phyloP scores from a whole-genome alignment of 2,888 invertebrate species.

The Agrotis puta region DNA sequence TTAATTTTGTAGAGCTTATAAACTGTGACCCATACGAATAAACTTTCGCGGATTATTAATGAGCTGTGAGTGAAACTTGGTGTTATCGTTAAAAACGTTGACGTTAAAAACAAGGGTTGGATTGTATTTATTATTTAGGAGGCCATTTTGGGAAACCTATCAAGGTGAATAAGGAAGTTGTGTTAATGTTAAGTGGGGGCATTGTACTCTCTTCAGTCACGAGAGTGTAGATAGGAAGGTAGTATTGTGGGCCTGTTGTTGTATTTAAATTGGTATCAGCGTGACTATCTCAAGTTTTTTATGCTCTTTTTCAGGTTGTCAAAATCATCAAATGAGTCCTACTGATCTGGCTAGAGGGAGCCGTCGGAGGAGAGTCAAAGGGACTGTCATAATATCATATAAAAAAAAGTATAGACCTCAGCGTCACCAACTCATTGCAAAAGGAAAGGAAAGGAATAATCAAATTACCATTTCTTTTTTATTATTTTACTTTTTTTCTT shows the following conservation, averaged over 20 bases:
- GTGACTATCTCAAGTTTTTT: too few relatives aligned
- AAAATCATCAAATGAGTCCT: too few relatives aligned
- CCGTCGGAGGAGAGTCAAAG: too few relatives aligned
- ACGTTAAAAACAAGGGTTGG: slow-evolving; percentile 54
- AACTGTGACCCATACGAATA: slow-evolving; percentile 56
- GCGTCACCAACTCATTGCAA: too few relatives aligned
- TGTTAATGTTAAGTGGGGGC: slow-evolving; percentile 40
- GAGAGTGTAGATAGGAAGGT: background rate
- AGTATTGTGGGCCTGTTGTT: background rate
- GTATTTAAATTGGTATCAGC: too few relatives aligned
- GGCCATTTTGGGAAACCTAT: slow-evolving; percentile 58
- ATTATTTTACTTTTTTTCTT: too few relatives aligned
- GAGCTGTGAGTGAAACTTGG: slow-evolving; percentile 67
- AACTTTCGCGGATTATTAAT: slow-evolving; percentile 65
- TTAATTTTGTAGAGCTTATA: slow-evolving; percentile 76
- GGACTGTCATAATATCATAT: too few relatives aligned
- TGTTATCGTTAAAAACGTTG: slow-evolving; percentile 68
- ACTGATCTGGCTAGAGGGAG: too few relatives aligned
- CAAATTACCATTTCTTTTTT: too few relatives aligned
- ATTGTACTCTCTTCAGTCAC: slow-evolving; percentile 16
- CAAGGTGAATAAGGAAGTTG: slow-evolving; percentile 53
- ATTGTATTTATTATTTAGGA: slow-evolving; percentile 49
- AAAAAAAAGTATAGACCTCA: too few relatives aligned
- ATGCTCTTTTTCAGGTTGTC: too few relatives aligned
- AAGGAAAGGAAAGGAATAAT: too few relatives aligned